phyloP scores from a whole-genome alignment of 2,113 vertebrate genomes.

The Carettochelys insculpta region DNA sequence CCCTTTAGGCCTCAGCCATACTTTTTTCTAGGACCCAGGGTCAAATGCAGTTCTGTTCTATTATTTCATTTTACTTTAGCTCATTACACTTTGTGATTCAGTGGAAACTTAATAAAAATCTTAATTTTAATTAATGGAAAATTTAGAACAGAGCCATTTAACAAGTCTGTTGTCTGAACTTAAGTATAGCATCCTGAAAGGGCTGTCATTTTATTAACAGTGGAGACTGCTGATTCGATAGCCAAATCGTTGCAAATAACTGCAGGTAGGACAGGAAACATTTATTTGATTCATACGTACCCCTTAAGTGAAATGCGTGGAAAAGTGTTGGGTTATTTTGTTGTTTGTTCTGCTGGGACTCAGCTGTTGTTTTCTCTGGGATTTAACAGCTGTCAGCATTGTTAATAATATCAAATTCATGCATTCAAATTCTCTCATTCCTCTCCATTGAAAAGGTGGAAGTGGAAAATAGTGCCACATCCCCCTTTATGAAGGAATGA shows the following conservation, averaged over 20 bases:
- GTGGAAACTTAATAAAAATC: not conserved
- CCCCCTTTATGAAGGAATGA: conserved; percentile 80
- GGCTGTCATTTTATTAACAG: conserved; percentile 19
- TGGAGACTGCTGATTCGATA: not conserved
- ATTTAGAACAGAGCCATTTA: conserved; percentile 38
- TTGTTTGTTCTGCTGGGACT: conserved; percentile 71
- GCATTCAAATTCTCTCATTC: conserved; percentile 79
- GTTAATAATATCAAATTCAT: conserved; percentile 90
- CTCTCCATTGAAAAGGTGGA: conserved; percentile 77
- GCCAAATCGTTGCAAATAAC: conserved; percentile 44
- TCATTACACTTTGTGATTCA: conserved; percentile 53
- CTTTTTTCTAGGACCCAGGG: conserved; percentile 37
- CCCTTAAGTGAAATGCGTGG: conserved; percentile 6
- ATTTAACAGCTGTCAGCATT: conserved; percentile 89
- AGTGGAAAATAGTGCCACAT: conserved; percentile 70
- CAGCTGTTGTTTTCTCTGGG: conserved; percentile 91
- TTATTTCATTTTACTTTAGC: conserved; percentile 41
- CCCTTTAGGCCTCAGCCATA: not conserved
- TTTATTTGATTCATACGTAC: conserved; percentile 38
- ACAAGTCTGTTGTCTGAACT: conserved; percentile 39
- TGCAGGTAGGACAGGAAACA: not conserved
- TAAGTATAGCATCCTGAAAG: conserved; percentile 6
- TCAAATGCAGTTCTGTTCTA: not conserved
- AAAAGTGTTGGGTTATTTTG: conserved; percentile 59
- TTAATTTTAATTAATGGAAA: conserved; percentile 63